phyloP scores from a whole-genome alignment of 1,140 invertebrate species.

The Tetragnatha versicolor region DNA sequence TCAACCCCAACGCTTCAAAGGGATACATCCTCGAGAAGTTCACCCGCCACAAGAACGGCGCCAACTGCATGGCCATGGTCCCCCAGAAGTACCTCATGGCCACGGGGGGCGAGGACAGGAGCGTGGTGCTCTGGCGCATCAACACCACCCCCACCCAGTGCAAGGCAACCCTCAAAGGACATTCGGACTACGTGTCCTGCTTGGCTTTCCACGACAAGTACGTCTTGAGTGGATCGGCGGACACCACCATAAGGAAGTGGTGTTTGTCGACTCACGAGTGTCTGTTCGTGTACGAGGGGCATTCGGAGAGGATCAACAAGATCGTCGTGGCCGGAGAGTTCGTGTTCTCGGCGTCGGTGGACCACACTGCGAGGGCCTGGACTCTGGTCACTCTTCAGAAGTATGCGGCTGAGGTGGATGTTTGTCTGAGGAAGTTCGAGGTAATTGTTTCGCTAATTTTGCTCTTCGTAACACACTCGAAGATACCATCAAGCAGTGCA shows the following conservation, averaged over 20 bases:
- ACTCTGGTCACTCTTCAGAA: slow-evolving; percentile 64
- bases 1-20: slow-evolving; percentile 49
- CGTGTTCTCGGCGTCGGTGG: slow-evolving; percentile 67
- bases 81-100: slow-evolving; percentile 27
- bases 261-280: slow-evolving; percentile 63
- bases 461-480: no score
- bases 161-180: slow-evolving; percentile 33
- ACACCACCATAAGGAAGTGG: slow-evolving; percentile 66
- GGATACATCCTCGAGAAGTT: slow-evolving; percentile 48
- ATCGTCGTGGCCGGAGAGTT: slow-evolving; percentile 69
- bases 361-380: slow-evolving; percentile 68
- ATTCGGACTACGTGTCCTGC: slow-evolving; percentile 25
- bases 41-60: slow-evolving; percentile 28
- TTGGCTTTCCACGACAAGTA: slow-evolving; percentile 57
- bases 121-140: slow-evolving; percentile 10
- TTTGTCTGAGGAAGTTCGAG: slow-evolving; percentile 57
- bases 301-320: slow-evolving; percentile 66
- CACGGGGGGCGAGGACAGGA: slow-evolving; percentile 38
- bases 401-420: slow-evolving; percentile 60
- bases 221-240: slow-evolving; percentile 66
- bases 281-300: slow-evolving; percentile 65
- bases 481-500: no score
- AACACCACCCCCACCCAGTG: slow-evolving; percentile 31
- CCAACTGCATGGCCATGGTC: slow-evolving; percentile 44
- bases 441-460: slow-evolving; percentile 20